Evolutionary conservation across 1,140 invertebrate species (phyloP), one percentile per base, ranked within the genome.

Genomic region (Nylanderia fulva): DNA sequence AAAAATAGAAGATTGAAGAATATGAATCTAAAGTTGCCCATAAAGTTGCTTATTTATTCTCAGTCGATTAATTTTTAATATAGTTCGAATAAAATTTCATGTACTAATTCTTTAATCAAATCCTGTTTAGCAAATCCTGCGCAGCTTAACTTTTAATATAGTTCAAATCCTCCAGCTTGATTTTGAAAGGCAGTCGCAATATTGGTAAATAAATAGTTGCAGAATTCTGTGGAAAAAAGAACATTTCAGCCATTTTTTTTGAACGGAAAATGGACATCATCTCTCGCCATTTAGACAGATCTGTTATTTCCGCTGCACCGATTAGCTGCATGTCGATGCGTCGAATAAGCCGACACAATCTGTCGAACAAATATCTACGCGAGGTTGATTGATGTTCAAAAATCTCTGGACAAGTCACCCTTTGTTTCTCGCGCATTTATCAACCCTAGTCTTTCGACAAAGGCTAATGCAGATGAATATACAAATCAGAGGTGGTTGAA

Each of bases 321-420:
- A 82, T 82, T 82, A 54, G 36, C 21, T 71, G 24, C 36, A 58
- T 24, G 66, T 33, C 77, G 54, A 82, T 82, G 66, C 66, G 24
- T 82, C 52, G 66, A 33, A n/a, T 60, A 60, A 82, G 18, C 66
- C n/a, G 39, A 45, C 13, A 29, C 36, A 27, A 82, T 71, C 42
- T 71, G 48, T 60, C 77, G 52, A 86, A 80, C 60, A 56, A 79
- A 75, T 84, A 82, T 84, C 48, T 69, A 60, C 24, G 77, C 64
- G 66, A 60, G 7, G 24, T 13, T 18, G 77, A 33, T 71, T 33
- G 29, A 13, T 71, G 33, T 39, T 69, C 5, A 56, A 80, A 71
- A 69, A 54, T 69, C 33, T 63, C 52, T 9, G 33, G 7, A 29
- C 39, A 27, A 79, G 48, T 69, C 33, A 18, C 21, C 13, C 48